phyloP scores from a whole-genome alignment of 1,140 invertebrate genomes.

The Drosophila yakuba region DNA sequence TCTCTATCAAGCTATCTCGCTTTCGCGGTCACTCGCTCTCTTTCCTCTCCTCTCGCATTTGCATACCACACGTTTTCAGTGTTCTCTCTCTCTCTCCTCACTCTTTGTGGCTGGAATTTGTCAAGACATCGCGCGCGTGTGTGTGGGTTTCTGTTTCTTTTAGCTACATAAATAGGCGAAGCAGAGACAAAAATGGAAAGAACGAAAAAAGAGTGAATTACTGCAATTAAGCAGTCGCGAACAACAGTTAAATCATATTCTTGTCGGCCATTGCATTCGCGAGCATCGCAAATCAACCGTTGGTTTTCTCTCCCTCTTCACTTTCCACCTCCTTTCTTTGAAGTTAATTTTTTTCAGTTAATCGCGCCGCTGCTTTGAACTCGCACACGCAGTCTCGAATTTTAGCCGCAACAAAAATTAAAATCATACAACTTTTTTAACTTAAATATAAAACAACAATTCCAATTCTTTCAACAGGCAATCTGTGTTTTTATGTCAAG shows the following conservation, averaged over 20 bases:
- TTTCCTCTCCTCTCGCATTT: slow-evolving; percentile 40
- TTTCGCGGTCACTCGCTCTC: slow-evolving; percentile 28
- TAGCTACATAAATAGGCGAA: slow-evolving; percentile 73
- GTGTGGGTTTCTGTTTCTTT: slow-evolving; percentile 36
- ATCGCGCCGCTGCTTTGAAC: slow-evolving; percentile 28
- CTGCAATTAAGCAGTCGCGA: slow-evolving; percentile 64
- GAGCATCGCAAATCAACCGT: slow-evolving; percentile 39
- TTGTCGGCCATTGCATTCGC: slow-evolving; percentile 54
- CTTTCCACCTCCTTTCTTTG: slow-evolving; percentile 9
- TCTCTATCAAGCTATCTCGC: slow-evolving; percentile 30
- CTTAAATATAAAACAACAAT: slow-evolving; percentile 38
- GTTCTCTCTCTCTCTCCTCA: slow-evolving; percentile 41
- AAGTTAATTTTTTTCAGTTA: slow-evolving; percentile 44
- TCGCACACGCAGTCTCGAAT: slow-evolving; percentile 38
- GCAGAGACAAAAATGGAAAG: slow-evolving; percentile 14
- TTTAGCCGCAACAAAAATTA: slow-evolving; percentile 31
- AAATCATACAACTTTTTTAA: slow-evolving; percentile 26
- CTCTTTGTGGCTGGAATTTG: slow-evolving; percentile 58
- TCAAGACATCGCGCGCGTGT: slow-evolving; percentile 31
- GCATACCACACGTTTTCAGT: slow-evolving; percentile 60
- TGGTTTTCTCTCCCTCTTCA: slow-evolving; percentile 36
- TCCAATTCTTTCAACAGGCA: slow-evolving; percentile 52
- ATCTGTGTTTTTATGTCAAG: slow-evolving; percentile 55
- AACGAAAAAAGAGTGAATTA: slow-evolving; percentile 64
- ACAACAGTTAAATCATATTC: slow-evolving; percentile 68